Percentiles rank a stretch among this genome's conserved stretches.
phyloP scores from a whole-genome alignment of 2,888 invertebrate species.

The Salticus scenicus region DNA sequence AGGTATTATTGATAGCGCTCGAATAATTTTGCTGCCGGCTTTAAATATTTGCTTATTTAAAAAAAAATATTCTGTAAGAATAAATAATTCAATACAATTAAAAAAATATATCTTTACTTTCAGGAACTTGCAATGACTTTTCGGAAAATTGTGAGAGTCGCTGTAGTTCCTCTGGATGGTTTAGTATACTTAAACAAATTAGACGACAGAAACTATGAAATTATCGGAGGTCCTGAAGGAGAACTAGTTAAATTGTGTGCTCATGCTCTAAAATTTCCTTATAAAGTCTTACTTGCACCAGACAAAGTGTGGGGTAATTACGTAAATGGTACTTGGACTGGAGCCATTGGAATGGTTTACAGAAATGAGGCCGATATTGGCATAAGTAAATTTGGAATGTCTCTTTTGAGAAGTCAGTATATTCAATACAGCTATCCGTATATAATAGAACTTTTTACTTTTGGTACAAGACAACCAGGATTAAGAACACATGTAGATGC shows the following conservation, averaged over 20 bases:
- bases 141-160: not conserved
- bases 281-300: not conserved
- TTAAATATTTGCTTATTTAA: too few relatives aligned
- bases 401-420: slow-evolving; percentile 78
- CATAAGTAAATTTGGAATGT: slow-evolving; percentile 79
- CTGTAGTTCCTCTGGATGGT: slow-evolving; percentile 10
- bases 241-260: slow-evolving; percentile 7
- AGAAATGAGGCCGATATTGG: too few relatives aligned
- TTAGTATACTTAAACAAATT: not conserved
- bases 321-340: slow-evolving; percentile 71
- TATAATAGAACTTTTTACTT: slow-evolving; percentile 49
- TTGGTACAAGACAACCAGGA: slow-evolving; percentile 23
- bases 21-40: too few relatives aligned
- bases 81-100: too few relatives aligned
- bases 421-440: slow-evolving; percentile 78
- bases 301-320: slow-evolving; percentile 23
- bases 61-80: too few relatives aligned
- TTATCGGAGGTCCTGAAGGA: slow-evolving; percentile 19
- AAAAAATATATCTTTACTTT: too few relatives aligned
- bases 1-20: too few relatives aligned
- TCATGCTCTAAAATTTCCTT: slow-evolving; percentile 5
- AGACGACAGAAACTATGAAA: not conserved
- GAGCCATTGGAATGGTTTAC: slow-evolving; percentile 70
- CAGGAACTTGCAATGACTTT: too few relatives aligned
- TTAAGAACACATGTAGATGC: not conserved